Percentiles rank a stretch among this genome's conserved stretches.
Evolutionary conservation across 2,888 invertebrate species (phyloP).

Genomic region (Apamea monoglypha): DNA sequence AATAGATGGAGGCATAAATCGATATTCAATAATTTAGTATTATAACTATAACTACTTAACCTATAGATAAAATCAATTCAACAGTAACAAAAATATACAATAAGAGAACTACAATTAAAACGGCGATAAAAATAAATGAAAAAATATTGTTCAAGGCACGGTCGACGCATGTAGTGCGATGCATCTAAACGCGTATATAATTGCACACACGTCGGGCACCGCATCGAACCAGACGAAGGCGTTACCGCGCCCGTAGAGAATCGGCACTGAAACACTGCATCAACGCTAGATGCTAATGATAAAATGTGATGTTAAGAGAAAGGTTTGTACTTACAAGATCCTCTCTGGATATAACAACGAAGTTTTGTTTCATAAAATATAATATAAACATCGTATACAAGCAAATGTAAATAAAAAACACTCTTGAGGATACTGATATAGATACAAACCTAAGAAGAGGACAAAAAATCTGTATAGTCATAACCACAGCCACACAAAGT

Average conservation of each 20-base stretch:
- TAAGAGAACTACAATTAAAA: conserved; percentile 44
- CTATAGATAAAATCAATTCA: background rate
- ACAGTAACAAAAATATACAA: conserved; percentile 6
- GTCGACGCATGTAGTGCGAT: conserved; percentile 54
- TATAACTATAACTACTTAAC: background rate
- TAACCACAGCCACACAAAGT: conserved; percentile 37
- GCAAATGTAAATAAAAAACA: conserved; percentile 21
- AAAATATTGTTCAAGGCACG: conserved; percentile 17
- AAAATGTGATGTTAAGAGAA: conserved; percentile 66
- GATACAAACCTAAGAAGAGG: conserved; percentile 15
- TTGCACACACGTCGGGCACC: conserved; percentile 68
- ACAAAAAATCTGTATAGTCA: conserved; percentile 45
- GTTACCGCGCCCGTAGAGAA: conserved; percentile 73
- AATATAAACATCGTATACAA: background rate
- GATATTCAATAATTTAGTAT: conserved; percentile 17
- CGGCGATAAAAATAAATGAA: conserved; percentile 40
- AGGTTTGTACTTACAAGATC: conserved; percentile 30
- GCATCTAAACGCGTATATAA: conserved; percentile 76
- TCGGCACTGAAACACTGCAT: conserved; percentile 70
- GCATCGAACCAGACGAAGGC: conserved; percentile 68
- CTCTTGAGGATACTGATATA: conserved; percentile 28
- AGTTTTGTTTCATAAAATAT: background rate
- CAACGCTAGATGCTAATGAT: conserved; percentile 71
- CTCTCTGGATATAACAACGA: conserved; percentile 11
- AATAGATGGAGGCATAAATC: background rate